Base-by-base conservation (phyloP, 2,888 invertebrate species). In the Eurois occulta region DNA sequence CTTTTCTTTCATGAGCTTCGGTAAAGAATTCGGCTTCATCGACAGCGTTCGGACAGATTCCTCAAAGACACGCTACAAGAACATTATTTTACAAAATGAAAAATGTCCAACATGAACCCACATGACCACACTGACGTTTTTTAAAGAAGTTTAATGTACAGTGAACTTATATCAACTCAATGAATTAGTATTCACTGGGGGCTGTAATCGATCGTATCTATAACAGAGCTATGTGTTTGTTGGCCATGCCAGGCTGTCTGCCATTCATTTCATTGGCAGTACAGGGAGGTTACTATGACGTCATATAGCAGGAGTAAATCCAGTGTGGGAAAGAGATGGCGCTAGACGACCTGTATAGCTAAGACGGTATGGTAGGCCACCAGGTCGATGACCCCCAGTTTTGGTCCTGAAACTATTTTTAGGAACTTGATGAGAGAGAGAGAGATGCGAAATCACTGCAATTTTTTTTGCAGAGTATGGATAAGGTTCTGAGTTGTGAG, bases 181-280 rank as follows among this genome's bases (percentile, higher is more conserved):
- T 68, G 60, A 83, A 84, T 84, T 84, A 73, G 73, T 65, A 81
- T 84, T 77, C 84, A 69, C 43, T 35, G 1, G 64, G 32, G 70
- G 3, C 60, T 73, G 18, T 72, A 43, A 69, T 74, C 68, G 84
- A 84, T 84, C 73, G 75, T 84, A 84, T 84, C 84, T 43, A 28
- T 28, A 48, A 75, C 74, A 75, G 58, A 72, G 84, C 62, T 43
- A 72, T 68, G 80, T 58, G 66, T 73, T 84, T 84, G 84, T 85
- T 79, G 72, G 46, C 62, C 32, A 52, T 78, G 77, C 46, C 41
- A 75, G 66, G 48, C 69, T 5, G 81, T 72, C 70, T 87, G 86
- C 78, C 87, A 81, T n/a, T n/a, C n/a, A n/a, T n/a, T n/a, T n/a
- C n/a, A n/a, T 86, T 84, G 81, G n/a, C 71, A 55, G 28, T 28